Conservation (phyloP, 1,140 invertebrate species). For the Cryptotermes secundus region DNA sequence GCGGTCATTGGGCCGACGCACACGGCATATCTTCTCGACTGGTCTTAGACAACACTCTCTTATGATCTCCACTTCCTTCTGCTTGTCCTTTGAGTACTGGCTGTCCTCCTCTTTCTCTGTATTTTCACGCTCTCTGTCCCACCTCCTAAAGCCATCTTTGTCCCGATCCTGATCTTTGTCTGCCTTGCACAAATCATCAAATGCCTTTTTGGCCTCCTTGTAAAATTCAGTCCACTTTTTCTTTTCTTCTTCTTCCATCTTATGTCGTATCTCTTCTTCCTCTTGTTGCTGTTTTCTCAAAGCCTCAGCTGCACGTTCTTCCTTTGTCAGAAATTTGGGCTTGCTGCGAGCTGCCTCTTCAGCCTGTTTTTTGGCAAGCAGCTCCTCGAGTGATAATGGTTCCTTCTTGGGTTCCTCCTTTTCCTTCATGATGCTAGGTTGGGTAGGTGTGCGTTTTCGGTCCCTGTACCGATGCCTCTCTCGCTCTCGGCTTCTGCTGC, state of each 20-base stretch:
- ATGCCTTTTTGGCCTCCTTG: constrained; percentile 57
- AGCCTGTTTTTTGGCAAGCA: no score
- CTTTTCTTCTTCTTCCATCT: no score
- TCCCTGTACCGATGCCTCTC: no score
- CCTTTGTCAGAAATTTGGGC: no score
- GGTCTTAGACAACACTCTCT: constrained; percentile 94
- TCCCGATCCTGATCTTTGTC: constrained; percentile 41
- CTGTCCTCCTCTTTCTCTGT: constrained; percentile 45
- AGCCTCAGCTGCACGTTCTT: no score
- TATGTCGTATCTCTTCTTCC: constrained; percentile 69
- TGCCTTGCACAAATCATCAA: constrained; percentile 45
- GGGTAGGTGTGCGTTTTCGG: no score
- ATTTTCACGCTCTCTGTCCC: constrained; percentile 46
- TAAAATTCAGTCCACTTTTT: constrained; percentile 57
- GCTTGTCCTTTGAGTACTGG: constrained; percentile 61
- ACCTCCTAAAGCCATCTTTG: constrained; percentile 42
- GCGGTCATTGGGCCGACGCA: constrained; percentile 91
- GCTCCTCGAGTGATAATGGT: no score
- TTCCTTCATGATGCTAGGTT: no score
- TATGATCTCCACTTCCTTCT: constrained; percentile 90
- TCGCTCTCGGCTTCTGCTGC: no score
- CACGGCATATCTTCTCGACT: constrained; percentile 89
- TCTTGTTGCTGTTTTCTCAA: constrained; percentile 85
- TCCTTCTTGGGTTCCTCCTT: no score
- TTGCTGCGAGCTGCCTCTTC: no score